Evolutionary conservation across 1,140 invertebrate species (phyloP), one percentile per base, ranked within the genome.

Genomic region (Bombus confusus): DNA sequence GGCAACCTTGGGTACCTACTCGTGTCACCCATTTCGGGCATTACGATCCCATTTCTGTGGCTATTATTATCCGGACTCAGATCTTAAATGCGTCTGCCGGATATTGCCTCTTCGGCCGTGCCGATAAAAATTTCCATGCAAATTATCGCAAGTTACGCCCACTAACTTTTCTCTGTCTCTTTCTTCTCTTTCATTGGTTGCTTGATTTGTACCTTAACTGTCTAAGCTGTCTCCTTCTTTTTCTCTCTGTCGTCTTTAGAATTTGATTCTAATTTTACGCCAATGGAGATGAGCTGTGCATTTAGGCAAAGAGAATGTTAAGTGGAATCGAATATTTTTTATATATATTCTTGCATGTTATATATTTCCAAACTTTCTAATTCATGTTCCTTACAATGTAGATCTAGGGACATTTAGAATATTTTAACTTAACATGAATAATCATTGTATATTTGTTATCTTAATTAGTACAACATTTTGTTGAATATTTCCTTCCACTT

Each of bases 81-180:
- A 88, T 91, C 89, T 91, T 89, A 89, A 92, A 92, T 78, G 91
- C 90, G 91, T 92, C 91, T 92, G 91, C 86, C 85, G 87, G 90
- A 92, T 92, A 92, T 92, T 92, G 91, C 91, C 91, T 86, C 86
- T 59, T 88, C 86, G 88, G 68, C 47, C 80, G 83, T 71, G 80
- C 87, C 91, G 90, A 92, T 90, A 92, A 92, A 92, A 92, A 92
- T 92, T 92, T 91, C 91, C 91, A 92, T 92, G 91, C 91, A 92
- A 92, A 92, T 92, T 92, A 91, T 92, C 87, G 82, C 83, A 86
- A 87, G 90, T 84, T 87, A 92, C 91, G 91, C 91, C 91, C 90
- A 90, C 87, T 73, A 71, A 71, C 76, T 75, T 73, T 80, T 80
- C 69, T 84, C 75, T 74, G 76, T 34, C 68, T 69, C 62, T 72